Evolutionary conservation across 1,140 invertebrate species (phyloP).

Genomic region (Orchestia grillus): DNA sequence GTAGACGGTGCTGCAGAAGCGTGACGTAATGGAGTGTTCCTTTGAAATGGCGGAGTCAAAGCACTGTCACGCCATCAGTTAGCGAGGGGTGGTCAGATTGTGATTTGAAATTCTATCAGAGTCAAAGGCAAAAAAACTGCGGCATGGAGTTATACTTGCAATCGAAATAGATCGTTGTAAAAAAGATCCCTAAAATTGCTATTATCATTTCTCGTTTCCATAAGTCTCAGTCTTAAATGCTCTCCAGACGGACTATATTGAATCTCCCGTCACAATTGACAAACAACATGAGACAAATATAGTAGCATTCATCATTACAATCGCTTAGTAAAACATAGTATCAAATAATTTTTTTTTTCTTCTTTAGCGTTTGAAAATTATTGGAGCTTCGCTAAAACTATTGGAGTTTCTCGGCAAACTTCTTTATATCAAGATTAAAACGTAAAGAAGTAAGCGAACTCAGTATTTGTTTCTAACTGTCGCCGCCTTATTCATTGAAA

Average conservation of each 20-base stretch:
- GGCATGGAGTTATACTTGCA: neutral
- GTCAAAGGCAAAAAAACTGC: neutral
- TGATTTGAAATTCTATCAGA: neutral
- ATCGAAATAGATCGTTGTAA: neutral
- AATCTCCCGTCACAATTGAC: neutral
- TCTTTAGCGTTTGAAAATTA: neutral
- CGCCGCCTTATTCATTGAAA: neutral
- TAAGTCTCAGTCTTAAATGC: neutral
- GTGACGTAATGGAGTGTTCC: neutral
- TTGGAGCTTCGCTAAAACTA: neutral
- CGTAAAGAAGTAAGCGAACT: neutral
- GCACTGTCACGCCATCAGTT: neutral
- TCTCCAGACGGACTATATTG: neutral
- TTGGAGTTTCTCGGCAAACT: neutral
- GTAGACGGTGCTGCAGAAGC: neutral
- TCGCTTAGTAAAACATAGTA: neutral
- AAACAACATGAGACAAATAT: neutral
- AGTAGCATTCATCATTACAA: neutral
- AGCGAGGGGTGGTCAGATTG: neutral
- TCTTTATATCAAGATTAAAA: no score
- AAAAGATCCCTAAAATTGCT: neutral
- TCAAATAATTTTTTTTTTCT: neutral
- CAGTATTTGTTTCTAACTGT: neutral
- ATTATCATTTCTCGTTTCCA: neutral
- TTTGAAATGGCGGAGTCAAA: neutral